Conservation (phyloP, 1,140 invertebrate genomes). For the Bombus cullumanus region DNA sequence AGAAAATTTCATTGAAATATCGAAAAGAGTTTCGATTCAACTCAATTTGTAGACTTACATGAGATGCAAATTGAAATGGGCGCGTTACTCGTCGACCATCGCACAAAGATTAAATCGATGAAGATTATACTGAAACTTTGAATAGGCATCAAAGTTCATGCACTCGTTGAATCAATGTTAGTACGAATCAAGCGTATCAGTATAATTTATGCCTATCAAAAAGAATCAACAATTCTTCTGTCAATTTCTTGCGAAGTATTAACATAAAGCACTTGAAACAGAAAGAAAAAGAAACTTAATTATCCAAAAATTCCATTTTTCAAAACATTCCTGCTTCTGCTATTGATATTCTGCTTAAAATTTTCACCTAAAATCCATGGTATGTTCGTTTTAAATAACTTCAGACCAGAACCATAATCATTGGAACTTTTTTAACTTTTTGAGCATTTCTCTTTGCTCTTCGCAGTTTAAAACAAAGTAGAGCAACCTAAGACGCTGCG, state of each 20-base stretch:
- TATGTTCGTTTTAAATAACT: not conserved
- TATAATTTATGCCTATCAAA: not conserved
- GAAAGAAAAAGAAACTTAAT: too few species aligned
- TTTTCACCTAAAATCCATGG: not conserved
- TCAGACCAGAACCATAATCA: not conserved
- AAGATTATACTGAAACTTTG: slow-evolving; percentile 8
- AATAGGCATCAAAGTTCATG: not conserved
- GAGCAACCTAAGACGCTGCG: not conserved
- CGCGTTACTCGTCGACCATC: not conserved
- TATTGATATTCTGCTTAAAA: not conserved
- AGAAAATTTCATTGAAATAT: not conserved
- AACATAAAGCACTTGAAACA: too few species aligned
- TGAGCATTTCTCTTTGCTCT: too few species aligned
- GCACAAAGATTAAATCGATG: slow-evolving; percentile 11
- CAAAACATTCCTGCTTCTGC: not conserved
- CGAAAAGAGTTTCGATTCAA: not conserved
- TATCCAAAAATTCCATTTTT: not conserved
- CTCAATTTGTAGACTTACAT: slow-evolving; percentile 24
- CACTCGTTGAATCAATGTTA: not conserved
- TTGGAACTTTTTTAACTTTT: not conserved
- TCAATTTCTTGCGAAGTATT: not conserved
- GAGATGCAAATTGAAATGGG: slow-evolving; percentile 32
- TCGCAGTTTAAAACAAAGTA: not conserved
- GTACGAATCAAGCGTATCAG: not conserved
- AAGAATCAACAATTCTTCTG: not conserved